Percentiles rank a stretch among this genome's conserved stretches.
Evolutionary conservation across 2,113 vertebrate species (phyloP).

Genomic region (Morone saxatilis): DNA sequence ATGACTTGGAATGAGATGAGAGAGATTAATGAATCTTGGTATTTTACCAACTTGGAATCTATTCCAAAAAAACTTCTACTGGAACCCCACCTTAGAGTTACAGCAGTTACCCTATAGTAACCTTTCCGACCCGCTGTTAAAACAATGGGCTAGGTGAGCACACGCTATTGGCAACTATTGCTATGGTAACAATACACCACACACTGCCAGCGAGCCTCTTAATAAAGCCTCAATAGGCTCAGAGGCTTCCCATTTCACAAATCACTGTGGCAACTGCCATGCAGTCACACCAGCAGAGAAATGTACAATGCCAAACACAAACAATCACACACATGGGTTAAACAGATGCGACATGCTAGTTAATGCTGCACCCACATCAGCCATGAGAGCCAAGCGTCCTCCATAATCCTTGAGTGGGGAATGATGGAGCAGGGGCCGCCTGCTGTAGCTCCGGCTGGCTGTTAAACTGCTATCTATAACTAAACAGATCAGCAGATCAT

Average conservation of each 20-base stretch:
- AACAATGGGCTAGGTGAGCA: slow-evolving; percentile 28
- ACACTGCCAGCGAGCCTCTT: slow-evolving; percentile 37
- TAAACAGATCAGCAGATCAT: slow-evolving; percentile 63
- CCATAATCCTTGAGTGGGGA: slow-evolving; percentile 33
- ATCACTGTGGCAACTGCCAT: slow-evolving; percentile 46
- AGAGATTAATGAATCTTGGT: not conserved
- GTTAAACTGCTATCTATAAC: slow-evolving; percentile 50
- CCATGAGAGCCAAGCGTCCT: slow-evolving; percentile 26
- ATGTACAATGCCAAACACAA: slow-evolving; percentile 11
- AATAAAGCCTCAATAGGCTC: slow-evolving; percentile 61
- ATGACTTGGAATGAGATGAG: not conserved
- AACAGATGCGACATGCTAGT: slow-evolving; percentile 56
- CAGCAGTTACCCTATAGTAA: slow-evolving; percentile 4
- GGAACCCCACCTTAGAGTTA: not conserved
- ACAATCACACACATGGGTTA: slow-evolving; percentile 42
- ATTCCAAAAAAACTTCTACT: not conserved
- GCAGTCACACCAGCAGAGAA: slow-evolving; percentile 37
- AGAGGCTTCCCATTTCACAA: slow-evolving; percentile 61
- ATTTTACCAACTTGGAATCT: not conserved
- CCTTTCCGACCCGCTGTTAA: slow-evolving; percentile 41
- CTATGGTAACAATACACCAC: slow-evolving; percentile 64
- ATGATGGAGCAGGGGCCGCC: slow-evolving; percentile 1
- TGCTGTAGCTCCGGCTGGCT: slow-evolving; percentile 40
- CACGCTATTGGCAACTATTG: slow-evolving; percentile 45
- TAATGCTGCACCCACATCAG: slow-evolving; percentile 33